phyloP scores from a whole-genome alignment of 2,113 vertebrate genomes.

The Monopterus albus region DNA sequence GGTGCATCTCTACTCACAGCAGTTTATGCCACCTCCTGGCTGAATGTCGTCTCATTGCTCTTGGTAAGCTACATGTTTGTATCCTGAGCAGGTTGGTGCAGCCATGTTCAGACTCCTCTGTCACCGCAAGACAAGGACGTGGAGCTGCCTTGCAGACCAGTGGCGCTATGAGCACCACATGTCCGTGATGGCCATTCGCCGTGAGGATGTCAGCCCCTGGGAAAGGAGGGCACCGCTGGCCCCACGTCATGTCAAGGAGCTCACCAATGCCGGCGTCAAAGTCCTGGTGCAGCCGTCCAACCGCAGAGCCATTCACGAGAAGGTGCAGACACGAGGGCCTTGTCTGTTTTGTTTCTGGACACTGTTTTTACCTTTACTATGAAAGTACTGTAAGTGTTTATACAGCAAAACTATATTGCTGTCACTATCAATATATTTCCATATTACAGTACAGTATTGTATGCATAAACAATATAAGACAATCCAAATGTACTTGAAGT shows the following conservation, averaged over 20 bases:
- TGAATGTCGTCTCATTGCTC: not conserved
- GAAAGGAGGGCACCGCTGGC: slow-evolving; percentile 95
- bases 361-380: too few species aligned
- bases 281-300: slow-evolving; percentile 96
- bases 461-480: too few species aligned
- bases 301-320: slow-evolving; percentile 93
- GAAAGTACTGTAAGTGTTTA: too few species aligned
- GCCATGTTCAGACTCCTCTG: slow-evolving; percentile 86
- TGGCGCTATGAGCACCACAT: slow-evolving; percentile 77
- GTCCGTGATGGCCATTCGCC: slow-evolving; percentile 89
- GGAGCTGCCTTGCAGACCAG: slow-evolving; percentile 39
- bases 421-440: too few species aligned
- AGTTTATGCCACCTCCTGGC: not conserved
- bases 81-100: slow-evolving; percentile 57
- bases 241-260: slow-evolving; percentile 90
- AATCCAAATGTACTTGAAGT: too few species aligned
- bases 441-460: too few species aligned
- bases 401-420: too few species aligned
- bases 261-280: slow-evolving; percentile 92
- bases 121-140: slow-evolving; percentile 55
- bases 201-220: slow-evolving; percentile 95
- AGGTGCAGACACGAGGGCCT: slow-evolving; percentile 81
- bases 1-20: too few species aligned
- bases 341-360: too few species aligned
- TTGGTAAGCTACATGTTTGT: too few species aligned